A percentile compares a stretch with the other conserved stretches of the same genome.
Conservation (phyloP, 2,113 vertebrate genomes). For the Shinisaurus crocodilurus region DNA sequence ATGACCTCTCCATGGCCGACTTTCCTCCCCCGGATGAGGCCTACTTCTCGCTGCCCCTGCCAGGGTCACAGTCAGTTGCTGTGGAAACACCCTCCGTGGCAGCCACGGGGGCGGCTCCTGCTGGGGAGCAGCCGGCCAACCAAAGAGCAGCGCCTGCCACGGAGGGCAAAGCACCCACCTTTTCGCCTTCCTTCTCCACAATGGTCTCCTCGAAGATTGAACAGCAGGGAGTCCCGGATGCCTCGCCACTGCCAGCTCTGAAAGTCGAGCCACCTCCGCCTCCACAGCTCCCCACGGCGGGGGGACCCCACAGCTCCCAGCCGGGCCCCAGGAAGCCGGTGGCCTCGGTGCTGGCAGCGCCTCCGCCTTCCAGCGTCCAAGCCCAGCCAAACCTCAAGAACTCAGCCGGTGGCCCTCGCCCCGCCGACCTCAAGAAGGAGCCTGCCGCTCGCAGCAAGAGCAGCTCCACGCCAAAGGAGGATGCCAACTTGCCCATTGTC, state of each 20-base stretch:
- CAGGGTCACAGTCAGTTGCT: background rate
- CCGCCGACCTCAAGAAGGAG: conserved; percentile 77
- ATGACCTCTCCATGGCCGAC: conserved; percentile 82
- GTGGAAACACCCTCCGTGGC: background rate
- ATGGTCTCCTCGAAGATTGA: conserved; percentile 26
- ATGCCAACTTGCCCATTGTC: conserved; percentile 89
- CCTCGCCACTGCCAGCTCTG: background rate
- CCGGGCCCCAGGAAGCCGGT: background rate
- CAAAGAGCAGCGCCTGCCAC: background rate
- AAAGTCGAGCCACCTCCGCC: background rate
- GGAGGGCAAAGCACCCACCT: accelerated
- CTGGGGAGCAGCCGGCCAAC: accelerated
- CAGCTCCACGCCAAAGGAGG: conserved; percentile 81
- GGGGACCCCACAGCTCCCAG: accelerated
- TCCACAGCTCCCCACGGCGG: conserved; percentile 63
- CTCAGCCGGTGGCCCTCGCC: conserved; percentile 27
- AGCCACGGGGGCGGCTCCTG: accelerated
- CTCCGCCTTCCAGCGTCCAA: conserved; percentile 25
- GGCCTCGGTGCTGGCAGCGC: background rate
- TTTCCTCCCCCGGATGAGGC: conserved; percentile 89
- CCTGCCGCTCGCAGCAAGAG: conserved; percentile 76
- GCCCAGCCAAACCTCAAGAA: conserved; percentile 64
- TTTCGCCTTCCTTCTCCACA: background rate
- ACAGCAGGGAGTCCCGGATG: background rate
- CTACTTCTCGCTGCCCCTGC: conserved; percentile 73